Percentiles rank a stretch among this genome's conserved stretches.
Evolutionary conservation across 2,113 vertebrate genomes (phyloP).

Genomic region (Andinoacara biseriatus): DNA sequence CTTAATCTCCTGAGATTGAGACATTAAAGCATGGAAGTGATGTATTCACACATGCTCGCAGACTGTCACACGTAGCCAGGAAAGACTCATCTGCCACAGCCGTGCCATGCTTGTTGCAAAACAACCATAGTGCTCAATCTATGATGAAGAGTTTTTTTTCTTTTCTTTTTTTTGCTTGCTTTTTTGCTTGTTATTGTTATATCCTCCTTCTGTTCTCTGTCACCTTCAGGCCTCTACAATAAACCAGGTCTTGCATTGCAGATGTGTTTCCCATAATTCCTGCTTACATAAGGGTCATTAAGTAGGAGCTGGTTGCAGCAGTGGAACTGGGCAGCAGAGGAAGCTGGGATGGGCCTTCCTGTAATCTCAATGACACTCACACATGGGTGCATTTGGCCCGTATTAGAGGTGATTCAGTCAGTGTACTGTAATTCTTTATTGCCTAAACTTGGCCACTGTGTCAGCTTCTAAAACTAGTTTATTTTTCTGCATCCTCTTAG

Average conservation of each 20-base stretch:
- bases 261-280: slow-evolving; percentile 37
- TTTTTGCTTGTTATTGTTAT: slow-evolving; percentile 17
- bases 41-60: slow-evolving; percentile 53
- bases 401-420: not conserved
- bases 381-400: not conserved
- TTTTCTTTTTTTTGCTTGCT: not conserved
- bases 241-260: slow-evolving; percentile 10
- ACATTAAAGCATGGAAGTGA: slow-evolving; percentile 72
- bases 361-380: slow-evolving; percentile 30
- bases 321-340: slow-evolving; percentile 12
- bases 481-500: not conserved
- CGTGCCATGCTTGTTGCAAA: slow-evolving; percentile 17
- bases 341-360: slow-evolving; percentile 50
- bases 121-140: not conserved
- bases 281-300: slow-evolving; percentile 43
- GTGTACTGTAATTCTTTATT: not conserved
- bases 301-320: slow-evolving; percentile 24
- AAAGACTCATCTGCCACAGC: slow-evolving; percentile 20
- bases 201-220: slow-evolving; percentile 4
- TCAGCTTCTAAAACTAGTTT: not conserved
- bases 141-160: not conserved
- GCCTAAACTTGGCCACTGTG: not conserved
- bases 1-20: slow-evolving; percentile 89
- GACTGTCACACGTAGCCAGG: slow-evolving; percentile 25
- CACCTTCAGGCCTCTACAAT: slow-evolving; percentile 7